Conservation (phyloP, 2,888 invertebrate species). For the Pegoplata infirma region DNA sequence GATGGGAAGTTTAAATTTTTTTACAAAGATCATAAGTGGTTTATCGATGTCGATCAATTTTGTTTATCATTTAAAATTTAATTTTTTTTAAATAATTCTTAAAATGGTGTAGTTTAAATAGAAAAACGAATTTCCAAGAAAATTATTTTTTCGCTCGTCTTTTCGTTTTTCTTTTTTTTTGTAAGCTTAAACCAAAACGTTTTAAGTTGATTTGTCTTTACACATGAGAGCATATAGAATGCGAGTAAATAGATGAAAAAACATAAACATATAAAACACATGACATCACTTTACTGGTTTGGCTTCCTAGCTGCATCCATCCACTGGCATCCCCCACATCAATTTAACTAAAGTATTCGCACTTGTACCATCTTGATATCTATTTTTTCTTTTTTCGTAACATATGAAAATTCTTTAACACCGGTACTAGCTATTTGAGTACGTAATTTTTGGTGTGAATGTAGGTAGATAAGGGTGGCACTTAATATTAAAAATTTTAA, state of each 20-base stretch:
- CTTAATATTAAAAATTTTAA: too few species aligned
- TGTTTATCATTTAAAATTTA: too few species aligned
- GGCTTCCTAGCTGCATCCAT: neutral
- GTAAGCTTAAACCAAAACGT: slow-evolving; percentile 43
- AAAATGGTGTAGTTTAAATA: neutral
- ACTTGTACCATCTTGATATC: neutral
- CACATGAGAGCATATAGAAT: slow-evolving; percentile 15
- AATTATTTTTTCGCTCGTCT: neutral
- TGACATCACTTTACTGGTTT: slow-evolving; percentile 21
- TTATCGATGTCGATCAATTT: too few species aligned
- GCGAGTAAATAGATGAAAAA: neutral
- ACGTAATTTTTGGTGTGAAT: too few species aligned
- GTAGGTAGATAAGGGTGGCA: too few species aligned
- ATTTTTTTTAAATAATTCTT: too few species aligned
- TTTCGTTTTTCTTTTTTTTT: too few species aligned
- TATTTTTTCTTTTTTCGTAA: neutral
- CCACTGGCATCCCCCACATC: neutral
- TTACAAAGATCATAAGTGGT: too few species aligned
- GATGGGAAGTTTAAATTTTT: too few species aligned
- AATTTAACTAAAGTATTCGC: slow-evolving; percentile 6
- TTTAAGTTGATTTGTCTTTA: slow-evolving; percentile 58
- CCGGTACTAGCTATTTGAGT: too few species aligned
- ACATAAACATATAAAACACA: neutral
- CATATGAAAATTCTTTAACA: neutral
- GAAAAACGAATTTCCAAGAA: neutral